phyloP scores from a whole-genome alignment of 2,113 vertebrate genomes.

The Ramphastos sulfuratus region DNA sequence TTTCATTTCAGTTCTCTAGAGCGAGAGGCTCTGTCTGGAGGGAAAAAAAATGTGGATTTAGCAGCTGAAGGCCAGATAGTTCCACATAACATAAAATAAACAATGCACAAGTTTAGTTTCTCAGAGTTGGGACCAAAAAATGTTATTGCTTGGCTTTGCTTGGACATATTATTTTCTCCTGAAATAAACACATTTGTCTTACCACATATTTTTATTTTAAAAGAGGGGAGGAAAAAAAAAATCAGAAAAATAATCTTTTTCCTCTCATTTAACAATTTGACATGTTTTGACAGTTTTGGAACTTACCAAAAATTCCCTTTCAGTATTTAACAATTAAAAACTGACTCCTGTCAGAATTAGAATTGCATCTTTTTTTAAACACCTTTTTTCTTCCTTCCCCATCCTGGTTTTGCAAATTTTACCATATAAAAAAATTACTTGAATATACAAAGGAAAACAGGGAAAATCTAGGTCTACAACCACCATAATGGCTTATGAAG shows the following conservation, averaged over 20 bases:
- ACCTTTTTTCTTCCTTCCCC: background rate
- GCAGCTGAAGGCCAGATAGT: background rate
- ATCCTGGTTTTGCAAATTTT: background rate
- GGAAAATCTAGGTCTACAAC: background rate
- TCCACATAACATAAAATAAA: background rate
- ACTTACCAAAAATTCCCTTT: background rate
- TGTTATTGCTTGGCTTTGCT: background rate
- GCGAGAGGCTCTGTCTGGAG: background rate
- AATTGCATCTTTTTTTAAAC: background rate
- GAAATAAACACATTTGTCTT: slow-evolving; percentile 21
- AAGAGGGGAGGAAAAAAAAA: background rate
- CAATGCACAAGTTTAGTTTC: background rate
- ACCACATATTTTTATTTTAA: background rate
- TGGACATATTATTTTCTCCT: background rate
- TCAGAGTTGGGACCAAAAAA: background rate
- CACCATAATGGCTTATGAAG: background rate
- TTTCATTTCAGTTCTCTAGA: background rate
- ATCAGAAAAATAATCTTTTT: background rate
- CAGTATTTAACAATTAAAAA: slow-evolving; percentile 32
- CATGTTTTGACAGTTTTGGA: slow-evolving; percentile 29
- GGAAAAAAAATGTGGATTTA: background rate
- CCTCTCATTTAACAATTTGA: background rate
- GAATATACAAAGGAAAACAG: background rate
- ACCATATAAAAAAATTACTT: background rate
- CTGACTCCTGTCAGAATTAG: background rate